phyloP scores from a whole-genome alignment of 2,888 invertebrate species.

The Mayetiola destructor region DNA sequence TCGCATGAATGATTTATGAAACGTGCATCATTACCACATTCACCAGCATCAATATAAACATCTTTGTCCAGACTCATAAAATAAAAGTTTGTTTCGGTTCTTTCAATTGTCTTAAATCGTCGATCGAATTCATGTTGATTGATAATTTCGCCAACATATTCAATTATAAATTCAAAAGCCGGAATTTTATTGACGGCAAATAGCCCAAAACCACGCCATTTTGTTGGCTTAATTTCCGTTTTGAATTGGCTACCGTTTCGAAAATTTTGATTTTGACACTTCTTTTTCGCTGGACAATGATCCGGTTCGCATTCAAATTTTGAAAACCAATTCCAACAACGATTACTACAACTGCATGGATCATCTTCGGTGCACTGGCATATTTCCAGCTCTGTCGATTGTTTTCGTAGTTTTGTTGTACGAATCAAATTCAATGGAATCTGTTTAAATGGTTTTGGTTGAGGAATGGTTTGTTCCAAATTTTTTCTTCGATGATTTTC shows the following conservation, averaged over 20 bases:
- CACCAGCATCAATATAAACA: constrained; percentile 88
- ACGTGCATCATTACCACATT: constrained; percentile 71
- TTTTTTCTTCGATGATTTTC: too few species aligned
- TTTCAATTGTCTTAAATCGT: constrained; percentile 77
- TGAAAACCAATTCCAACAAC: constrained; percentile 77
- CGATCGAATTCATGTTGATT: constrained; percentile 76
- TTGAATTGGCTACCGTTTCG: constrained; percentile 67
- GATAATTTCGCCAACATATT: constrained; percentile 92
- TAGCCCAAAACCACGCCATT: constrained; percentile 75
- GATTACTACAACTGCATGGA: constrained; percentile 67
- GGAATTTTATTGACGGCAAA: constrained; percentile 55
- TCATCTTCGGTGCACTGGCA: constrained; percentile 67
- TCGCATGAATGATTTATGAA: constrained; percentile 94
- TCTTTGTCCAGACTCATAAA: constrained; percentile 83
- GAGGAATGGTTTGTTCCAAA: too few species aligned
- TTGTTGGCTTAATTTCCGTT: constrained; percentile 55
- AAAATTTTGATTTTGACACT: constrained; percentile 79
- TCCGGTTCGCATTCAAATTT: constrained; percentile 75
- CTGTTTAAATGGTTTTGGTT: too few species aligned
- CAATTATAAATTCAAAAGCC: constrained; percentile 78
- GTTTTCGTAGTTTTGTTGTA: constrained; percentile 46
- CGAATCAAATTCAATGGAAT: constrained; percentile 62
- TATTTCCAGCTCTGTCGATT: constrained; percentile 32
- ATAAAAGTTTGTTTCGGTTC: too few species aligned
- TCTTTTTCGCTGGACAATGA: constrained; percentile 63